Conservation (phyloP, 2,113 vertebrate genomes). For the Turnix velox region DNA sequence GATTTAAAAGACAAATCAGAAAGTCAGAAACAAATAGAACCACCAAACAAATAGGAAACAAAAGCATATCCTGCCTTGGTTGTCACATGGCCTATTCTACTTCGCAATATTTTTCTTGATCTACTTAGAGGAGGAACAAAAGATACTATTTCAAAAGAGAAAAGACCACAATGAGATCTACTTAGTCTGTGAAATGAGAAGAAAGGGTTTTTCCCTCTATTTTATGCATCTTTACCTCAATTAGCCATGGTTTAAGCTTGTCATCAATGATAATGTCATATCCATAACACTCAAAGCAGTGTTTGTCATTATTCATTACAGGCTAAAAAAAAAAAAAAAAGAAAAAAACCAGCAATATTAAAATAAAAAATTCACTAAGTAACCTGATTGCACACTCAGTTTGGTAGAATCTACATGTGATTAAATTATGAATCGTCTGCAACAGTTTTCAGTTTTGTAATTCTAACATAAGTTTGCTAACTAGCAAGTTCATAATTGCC, state of each 20-base stretch:
- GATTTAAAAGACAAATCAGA: neutral
- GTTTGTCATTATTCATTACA: slow-evolving; percentile 98
- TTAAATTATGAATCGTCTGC: neutral
- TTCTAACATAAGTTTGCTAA: neutral
- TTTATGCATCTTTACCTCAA: slow-evolving; percentile 81
- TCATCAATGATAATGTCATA: slow-evolving; percentile 99
- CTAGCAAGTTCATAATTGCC: neutral
- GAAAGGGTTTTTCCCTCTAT: neutral
- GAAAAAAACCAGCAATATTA: neutral
- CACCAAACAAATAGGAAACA: neutral
- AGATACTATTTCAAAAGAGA: neutral
- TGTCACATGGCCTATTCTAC: neutral
- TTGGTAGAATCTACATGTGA: neutral
- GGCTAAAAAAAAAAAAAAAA: slow-evolving; percentile 69
- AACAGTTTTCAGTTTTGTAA: neutral
- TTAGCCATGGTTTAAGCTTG: slow-evolving; percentile 96
- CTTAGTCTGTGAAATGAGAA: neutral
- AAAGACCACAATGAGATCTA: neutral
- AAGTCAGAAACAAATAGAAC: neutral
- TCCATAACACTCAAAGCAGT: slow-evolving; percentile 98
- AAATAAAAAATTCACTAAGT: neutral
- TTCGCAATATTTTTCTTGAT: neutral
- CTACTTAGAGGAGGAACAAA: neutral
- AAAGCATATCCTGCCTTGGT: neutral
- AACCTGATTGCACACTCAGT: neutral